phyloP scores from a whole-genome alignment of 2,113 vertebrate species.

The Coregonus clupeaformis region DNA sequence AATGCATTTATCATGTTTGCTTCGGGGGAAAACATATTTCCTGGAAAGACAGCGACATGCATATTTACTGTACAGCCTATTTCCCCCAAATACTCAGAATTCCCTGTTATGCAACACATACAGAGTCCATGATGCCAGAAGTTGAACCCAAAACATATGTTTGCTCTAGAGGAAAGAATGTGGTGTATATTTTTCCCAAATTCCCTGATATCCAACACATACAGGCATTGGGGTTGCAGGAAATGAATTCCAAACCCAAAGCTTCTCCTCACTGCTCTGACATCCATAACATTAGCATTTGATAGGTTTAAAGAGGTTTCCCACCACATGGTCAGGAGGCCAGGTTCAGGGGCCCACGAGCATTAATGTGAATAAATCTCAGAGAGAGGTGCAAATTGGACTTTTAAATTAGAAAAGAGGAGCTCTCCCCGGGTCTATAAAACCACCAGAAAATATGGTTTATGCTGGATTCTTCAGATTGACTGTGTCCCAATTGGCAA shows the following conservation, averaged over 20 bases:
- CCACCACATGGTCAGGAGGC: slow-evolving; percentile 40
- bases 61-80: too few species aligned
- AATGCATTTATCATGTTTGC: too few species aligned
- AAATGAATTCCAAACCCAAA: neutral
- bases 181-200: too few species aligned
- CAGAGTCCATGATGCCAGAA: neutral
- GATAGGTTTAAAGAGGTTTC: slow-evolving; percentile 41
- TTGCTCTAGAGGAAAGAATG: too few species aligned
- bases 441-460: slow-evolving; percentile 51
- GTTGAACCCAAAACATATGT: neutral
- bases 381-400: slow-evolving; percentile 61
- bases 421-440: slow-evolving; percentile 48
- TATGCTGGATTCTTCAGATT: slow-evolving; percentile 31
- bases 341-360: slow-evolving; percentile 10
- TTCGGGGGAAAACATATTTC: too few species aligned
- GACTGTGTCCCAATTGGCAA: too few species aligned
- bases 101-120: neutral
- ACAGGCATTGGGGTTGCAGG: neutral
- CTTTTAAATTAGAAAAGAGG: slow-evolving; percentile 59
- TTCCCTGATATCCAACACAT: neutral
- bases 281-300: slow-evolving; percentile 23
- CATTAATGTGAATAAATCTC: slow-evolving; percentile 57
- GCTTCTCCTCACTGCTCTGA: neutral
- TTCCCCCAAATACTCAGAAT: too few species aligned
- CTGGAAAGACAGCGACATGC: too few species aligned